Evolutionary conservation across 2,888 invertebrate genomes (phyloP).

Genomic region (Seladonia tumulorum): DNA sequence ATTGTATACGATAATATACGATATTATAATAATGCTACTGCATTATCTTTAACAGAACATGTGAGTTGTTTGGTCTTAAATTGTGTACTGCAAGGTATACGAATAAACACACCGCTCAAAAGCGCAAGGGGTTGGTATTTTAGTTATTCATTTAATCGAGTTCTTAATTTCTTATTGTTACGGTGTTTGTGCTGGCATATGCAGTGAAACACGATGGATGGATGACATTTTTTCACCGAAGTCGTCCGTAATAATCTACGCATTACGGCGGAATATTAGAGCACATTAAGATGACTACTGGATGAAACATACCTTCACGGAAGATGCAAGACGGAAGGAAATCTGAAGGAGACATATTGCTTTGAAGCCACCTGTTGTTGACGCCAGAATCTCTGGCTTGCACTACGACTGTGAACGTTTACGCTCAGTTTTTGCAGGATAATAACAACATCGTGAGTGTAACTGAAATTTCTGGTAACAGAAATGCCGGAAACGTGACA

Average conservation of each 20-base stretch:
- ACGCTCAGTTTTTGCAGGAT: background rate
- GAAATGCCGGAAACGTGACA: background rate
- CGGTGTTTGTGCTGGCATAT: background rate
- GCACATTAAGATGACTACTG: background rate
- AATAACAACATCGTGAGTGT: background rate
- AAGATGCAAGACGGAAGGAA: background rate
- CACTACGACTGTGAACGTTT: background rate
- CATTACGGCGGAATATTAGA: background rate
- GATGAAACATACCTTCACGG: background rate
- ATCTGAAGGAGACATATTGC: background rate
- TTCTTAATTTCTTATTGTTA: background rate
- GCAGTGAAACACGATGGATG: background rate
- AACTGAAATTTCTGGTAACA: background rate
- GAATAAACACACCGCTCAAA: background rate
- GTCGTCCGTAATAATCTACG: background rate
- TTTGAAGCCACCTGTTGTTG: conserved; percentile 21
- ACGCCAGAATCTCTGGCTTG: background rate
- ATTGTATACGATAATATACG: too few species aligned
- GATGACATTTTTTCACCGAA: background rate
- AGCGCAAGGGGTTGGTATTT: background rate
- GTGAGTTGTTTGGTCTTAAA: too few species aligned
- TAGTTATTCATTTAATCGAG: background rate
- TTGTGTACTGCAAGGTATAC: too few species aligned
- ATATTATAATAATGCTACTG: too few species aligned
- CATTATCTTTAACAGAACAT: too few species aligned